Evolutionary conservation across 2,113 vertebrate genomes (phyloP).

Genomic region (Dolichallabes microphthalmus): DNA sequence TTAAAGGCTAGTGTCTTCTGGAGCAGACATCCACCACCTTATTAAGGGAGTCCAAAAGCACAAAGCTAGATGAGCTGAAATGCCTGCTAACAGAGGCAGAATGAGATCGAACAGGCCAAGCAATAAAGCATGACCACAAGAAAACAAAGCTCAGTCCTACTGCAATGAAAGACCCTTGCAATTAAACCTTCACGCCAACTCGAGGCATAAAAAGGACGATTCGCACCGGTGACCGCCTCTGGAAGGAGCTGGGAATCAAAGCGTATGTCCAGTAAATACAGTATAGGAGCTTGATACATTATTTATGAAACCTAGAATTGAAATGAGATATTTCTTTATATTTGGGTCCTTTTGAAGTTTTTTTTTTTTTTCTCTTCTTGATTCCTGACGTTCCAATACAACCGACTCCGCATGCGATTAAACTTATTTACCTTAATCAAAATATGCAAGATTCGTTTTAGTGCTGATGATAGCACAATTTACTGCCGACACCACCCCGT

Average conservation of each 20-base stretch:
- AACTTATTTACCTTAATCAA: conserved; percentile 6
- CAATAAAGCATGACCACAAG: conserved; percentile 36
- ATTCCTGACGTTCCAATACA: background rate
- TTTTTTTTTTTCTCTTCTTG: background rate
- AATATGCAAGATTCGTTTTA: background rate
- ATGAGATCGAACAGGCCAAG: conserved; percentile 2
- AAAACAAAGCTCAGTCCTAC: conserved; percentile 8
- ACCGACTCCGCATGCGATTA: conserved; percentile 4
- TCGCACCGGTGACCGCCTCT: conserved; percentile 2
- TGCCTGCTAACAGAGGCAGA: conserved; percentile 40
- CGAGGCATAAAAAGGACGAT: background rate
- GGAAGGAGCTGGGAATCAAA: conserved; percentile 15
- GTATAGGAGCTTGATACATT: conserved; percentile 12
- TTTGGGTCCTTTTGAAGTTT: background rate
- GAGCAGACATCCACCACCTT: conserved; percentile 35
- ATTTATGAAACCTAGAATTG: conserved; percentile 33
- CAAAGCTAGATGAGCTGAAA: conserved; percentile 37
- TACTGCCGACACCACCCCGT: background rate
- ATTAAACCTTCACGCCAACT: conserved; percentile 28
- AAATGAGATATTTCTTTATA: conserved; percentile 24
- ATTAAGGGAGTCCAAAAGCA: conserved; percentile 35
- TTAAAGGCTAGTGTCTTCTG: background rate
- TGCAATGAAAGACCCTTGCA: conserved; percentile 13
- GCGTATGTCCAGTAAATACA: conserved; percentile 48
- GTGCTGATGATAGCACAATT: background rate